phyloP scores from a whole-genome alignment of 2,888 invertebrate species.

The Drosophila lutescens region DNA sequence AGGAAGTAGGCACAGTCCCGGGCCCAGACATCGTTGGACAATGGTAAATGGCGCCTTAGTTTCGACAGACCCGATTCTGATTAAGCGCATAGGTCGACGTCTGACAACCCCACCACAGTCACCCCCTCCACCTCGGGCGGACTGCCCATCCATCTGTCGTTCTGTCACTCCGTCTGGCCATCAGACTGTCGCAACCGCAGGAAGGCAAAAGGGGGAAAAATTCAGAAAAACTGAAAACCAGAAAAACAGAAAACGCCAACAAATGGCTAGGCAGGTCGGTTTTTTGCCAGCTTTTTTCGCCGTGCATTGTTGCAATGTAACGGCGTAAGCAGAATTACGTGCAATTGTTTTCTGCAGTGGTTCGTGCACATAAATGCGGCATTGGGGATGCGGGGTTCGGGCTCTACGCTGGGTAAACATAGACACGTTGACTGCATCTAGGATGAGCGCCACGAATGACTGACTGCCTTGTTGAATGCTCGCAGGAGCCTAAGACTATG shows the following conservation, averaged over 20 bases:
- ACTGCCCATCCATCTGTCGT: slow-evolving; percentile 14
- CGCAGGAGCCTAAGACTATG: slow-evolving; percentile 24
- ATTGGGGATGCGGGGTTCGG: slow-evolving; percentile 11
- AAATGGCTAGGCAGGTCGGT: slow-evolving; percentile 52
- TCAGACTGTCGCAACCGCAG: slow-evolving; percentile 68
- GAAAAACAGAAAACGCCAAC: slow-evolving; percentile 48
- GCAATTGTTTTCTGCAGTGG: slow-evolving; percentile 80
- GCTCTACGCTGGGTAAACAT: slow-evolving; percentile 66
- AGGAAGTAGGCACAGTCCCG: slow-evolving; percentile 20
- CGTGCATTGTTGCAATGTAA: slow-evolving; percentile 63
- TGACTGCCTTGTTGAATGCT: slow-evolving; percentile 50
- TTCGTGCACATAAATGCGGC: slow-evolving; percentile 80
- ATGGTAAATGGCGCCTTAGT: slow-evolving; percentile 58
- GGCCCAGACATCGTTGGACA: slow-evolving; percentile 28
- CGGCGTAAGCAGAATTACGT: slow-evolving; percentile 81
- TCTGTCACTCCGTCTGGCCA: slow-evolving; percentile 36
- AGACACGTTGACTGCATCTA: slow-evolving; percentile 76
- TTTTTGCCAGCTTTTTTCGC: slow-evolving; percentile 22
- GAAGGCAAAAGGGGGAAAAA: slow-evolving; percentile 12
- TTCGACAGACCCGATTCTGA: slow-evolving; percentile 63
- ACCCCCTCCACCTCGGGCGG: neutral
- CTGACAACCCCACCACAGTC: slow-evolving; percentile 24
- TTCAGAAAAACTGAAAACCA: slow-evolving; percentile 30
- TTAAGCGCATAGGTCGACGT: slow-evolving; percentile 65
- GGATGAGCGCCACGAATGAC: slow-evolving; percentile 60